phyloP scores from a whole-genome alignment of 2,797 vertebrate species.

The Phalloptychus januarius region DNA sequence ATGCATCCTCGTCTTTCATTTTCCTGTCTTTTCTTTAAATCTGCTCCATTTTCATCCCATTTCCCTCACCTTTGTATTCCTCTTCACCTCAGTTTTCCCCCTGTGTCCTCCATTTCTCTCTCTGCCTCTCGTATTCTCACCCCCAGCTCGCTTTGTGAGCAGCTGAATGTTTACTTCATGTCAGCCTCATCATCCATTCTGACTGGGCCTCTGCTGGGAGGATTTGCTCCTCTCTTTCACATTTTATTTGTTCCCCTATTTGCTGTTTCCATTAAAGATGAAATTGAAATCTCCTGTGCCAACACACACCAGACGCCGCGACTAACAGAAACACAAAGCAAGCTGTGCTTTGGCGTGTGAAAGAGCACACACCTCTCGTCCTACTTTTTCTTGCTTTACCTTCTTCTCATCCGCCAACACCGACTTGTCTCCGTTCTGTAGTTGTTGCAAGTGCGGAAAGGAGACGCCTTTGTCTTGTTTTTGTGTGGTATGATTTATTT shows the following conservation, averaged over 20 bases:
- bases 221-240: constrained; percentile 59
- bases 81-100: constrained; percentile 1
- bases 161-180: constrained; percentile 62
- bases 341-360: constrained; percentile 61
- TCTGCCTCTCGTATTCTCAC: constrained; percentile 15
- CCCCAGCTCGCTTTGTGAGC: constrained; percentile 38
- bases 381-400: constrained; percentile 68
- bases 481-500: constrained; percentile 34
- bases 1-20: constrained; percentile 39
- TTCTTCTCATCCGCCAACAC: constrained; percentile 53
- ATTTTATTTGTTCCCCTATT: constrained; percentile 70
- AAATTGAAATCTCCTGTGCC: constrained; percentile 67
- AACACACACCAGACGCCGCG: constrained; percentile 18
- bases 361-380: constrained; percentile 72
- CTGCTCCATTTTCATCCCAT: constrained; percentile 6
- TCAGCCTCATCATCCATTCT: constrained; percentile 66
- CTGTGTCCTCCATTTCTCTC: constrained; percentile 5
- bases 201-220: constrained; percentile 54
- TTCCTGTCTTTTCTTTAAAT: constrained; percentile 3
- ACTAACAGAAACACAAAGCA: constrained; percentile 50
- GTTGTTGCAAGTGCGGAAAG: constrained; percentile 32
- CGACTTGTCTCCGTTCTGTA: constrained; percentile 32
- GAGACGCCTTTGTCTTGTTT: constrained; percentile 44
- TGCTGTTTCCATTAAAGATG: constrained; percentile 72
- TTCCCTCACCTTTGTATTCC: constrained; percentile 1